These are phyloP conservation scores for Neodon shergylaensis DNA, from an alignment of 2,113 vertebrate genomes.

Conservation along the genomic window DNA sequence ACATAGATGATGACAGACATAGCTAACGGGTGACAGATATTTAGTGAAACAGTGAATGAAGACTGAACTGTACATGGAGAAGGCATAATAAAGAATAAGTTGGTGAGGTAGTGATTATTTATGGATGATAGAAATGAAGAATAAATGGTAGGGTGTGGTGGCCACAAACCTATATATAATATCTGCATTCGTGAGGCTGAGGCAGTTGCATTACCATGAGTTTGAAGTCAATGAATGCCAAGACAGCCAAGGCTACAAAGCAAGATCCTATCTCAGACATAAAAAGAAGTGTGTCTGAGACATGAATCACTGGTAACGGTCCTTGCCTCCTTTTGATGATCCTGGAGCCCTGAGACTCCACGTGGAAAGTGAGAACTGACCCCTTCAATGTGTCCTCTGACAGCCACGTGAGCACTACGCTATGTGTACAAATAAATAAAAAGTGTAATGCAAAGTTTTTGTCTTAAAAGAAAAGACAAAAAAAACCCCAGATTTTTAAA, in stretches of 20 bases:
- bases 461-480: neutral
- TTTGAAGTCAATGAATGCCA: neutral
- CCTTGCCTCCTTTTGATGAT: neutral
- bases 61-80: neutral
- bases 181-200: neutral
- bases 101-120: neutral
- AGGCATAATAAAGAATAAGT: slow-evolving; percentile 12
- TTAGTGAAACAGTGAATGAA: slow-evolving; percentile 16
- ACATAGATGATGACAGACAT: neutral
- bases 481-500: neutral
- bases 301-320: neutral
- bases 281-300: neutral
- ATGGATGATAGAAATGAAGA: neutral
- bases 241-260: neutral
- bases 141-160: neutral
- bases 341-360: neutral
- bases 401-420: too few species aligned
- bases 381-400: neutral
- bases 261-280: neutral
- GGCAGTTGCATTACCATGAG: neutral
- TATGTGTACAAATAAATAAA: neutral
- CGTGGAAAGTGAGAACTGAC: neutral
- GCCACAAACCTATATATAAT: neutral
- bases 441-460: neutral
- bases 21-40: neutral